phyloP scores from a whole-genome alignment of 2,888 invertebrate genomes.

The Zaprionus lineosus region DNA sequence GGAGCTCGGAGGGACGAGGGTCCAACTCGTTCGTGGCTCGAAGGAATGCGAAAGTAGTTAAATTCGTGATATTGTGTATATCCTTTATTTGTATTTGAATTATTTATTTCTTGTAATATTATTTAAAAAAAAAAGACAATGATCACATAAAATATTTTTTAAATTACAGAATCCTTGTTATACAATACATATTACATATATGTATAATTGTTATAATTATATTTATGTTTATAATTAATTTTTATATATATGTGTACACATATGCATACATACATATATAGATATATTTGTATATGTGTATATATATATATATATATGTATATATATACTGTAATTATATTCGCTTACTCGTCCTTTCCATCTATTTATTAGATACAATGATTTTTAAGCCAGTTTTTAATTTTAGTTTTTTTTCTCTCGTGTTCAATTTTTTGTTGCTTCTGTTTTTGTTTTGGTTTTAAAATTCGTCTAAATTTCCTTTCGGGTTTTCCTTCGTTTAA shows the following conservation, averaged over 20 bases:
- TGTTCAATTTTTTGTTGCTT: constrained; percentile 28
- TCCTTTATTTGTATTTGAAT: constrained; percentile 76
- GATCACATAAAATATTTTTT: constrained; percentile 78
- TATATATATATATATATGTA: constrained; percentile 38
- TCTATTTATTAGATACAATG: constrained; percentile 53
- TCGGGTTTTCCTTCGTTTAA: constrained; percentile 34
- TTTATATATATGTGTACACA: constrained; percentile 55
- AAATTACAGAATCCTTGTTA: constrained; percentile 75
- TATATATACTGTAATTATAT: constrained; percentile 44
- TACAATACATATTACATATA: constrained; percentile 72
- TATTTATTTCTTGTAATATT: constrained; percentile 76
- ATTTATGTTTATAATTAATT: too few species aligned
- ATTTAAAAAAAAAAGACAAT: constrained; percentile 73
- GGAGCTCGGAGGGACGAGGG: too few species aligned
- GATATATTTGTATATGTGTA: constrained; percentile 39
- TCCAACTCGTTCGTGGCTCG: too few species aligned
- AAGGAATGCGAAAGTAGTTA: not conserved
- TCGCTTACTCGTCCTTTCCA: constrained; percentile 18
- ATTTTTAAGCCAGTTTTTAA: constrained; percentile 66
- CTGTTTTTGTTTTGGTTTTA: constrained; percentile 48
- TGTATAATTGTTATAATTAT: constrained; percentile 44
- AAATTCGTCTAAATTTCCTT: constrained; percentile 75
- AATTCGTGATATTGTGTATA: constrained; percentile 51
- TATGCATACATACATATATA: constrained; percentile 27
- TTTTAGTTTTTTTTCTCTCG: constrained; percentile 18